Base-by-base conservation (phyloP, 2,113 vertebrate species). In the Aspidoscelis tigris region DNA sequence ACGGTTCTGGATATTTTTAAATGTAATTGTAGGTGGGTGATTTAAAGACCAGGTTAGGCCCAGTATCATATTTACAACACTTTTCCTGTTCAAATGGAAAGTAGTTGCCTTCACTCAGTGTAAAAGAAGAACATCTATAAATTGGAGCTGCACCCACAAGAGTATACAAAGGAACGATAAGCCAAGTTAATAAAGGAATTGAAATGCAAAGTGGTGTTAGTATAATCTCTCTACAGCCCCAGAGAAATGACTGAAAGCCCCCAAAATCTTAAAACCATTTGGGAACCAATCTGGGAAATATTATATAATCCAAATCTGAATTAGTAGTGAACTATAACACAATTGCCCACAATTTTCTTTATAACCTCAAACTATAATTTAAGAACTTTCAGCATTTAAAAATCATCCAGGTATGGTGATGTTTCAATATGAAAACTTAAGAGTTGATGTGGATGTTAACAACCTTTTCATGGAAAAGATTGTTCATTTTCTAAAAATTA, bases 371-470 rank as follows among this genome's bases (percentile, higher is more conserved):
- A 26, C 6, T 3, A 0, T 53, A 69, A 64, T 44, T 24, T 3
- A 33, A 33, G 69, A 74, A 64, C 71, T 20, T 73, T 58, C 33
- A 39, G 0, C 71, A 22, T 82, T 58, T 3, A 53, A 74, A 55
- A 12, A 41, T 50, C n/a, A 75, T 11, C 2, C 43, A 75, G n/a
- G 2, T 61, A 76, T 43, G 4, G 1, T 2, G 0, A 0, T 0
- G 2, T 1, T 41, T 72, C 1, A 1, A 26, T 85, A 24, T 3
- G 16, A 68, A 0, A 58, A 47, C 9, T 76, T 0, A 7, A 20
- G 44, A n/a, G n/a, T 58, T 50, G 47, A 20, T 0, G 68, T 1
- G 21, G 0, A 4, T 41, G 68, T 68, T 1, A 33, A 33, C 33
- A 33, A 33, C 18, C 11, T 11, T 64, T 39, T 39, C 41, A 44